Base-by-base conservation (phyloP, 2,797 vertebrate species). In the Leuciscus waleckii region DNA sequence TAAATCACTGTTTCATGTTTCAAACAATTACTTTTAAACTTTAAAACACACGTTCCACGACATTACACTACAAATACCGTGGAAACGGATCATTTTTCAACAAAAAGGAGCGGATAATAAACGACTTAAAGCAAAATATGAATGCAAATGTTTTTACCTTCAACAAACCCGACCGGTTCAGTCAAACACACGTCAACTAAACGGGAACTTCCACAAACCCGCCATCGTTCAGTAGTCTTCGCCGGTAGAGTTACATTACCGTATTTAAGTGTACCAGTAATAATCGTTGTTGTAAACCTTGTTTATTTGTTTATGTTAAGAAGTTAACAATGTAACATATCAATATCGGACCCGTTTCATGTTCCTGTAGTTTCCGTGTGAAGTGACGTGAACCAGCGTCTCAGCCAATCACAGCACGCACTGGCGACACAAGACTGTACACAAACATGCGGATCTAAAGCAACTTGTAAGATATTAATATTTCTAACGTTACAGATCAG, bases 341-440 rank as follows among this genome's bases (percentile, higher is more conserved):
- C 32, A 35, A 11, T 4, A 13, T 21, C 23, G 10, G 26, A 37
- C 0, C 9, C 17, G 5, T 5, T 19, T n/a, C 41, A 2, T 3
- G 29, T 65, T 43, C 39, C 37, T 0, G 4, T 67, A 23, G 9
- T 61, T 67, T 76, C 81, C 71, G 41, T 3, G 23, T 75, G 41
- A 61, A 71, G 58, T 83, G 8, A 61, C 81, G 58, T 83, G 8
- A 26, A 4, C 2, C 16, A 13, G 1, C 10, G 19, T 21, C 71
- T 51, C 29, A 26, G 70, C 70, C 70, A 83, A 83, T 65, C 41
- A 46, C 71, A n/a, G 58, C 41, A 9, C 14, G 58, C 54, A 16
- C 16, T 19, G 35, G 17, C 8, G 14, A 5, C 21, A 61, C 35
- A 17, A 9, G 5, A 21, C 39, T 16, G 7, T 3, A 26, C 14